Conservation (phyloP, 2,113 vertebrate species). For the Tylochromis polylepis region DNA sequence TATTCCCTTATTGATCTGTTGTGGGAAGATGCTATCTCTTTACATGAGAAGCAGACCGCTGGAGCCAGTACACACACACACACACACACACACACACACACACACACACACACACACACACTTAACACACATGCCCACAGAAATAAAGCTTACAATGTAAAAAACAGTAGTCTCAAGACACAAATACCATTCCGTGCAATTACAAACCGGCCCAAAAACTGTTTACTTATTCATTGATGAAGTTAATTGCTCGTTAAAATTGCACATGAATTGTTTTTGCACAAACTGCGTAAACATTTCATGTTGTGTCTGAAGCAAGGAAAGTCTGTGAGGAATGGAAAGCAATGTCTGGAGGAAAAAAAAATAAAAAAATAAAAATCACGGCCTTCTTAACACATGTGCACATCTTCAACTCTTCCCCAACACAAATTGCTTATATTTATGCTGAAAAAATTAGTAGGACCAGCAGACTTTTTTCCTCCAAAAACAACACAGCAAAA, state of each 20-base stretch:
- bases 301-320: constrained; percentile 21
- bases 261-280: constrained; percentile 40
- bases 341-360: neutral
- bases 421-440: constrained; percentile 43
- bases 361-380: neutral
- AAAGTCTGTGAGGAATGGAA: constrained; percentile 12
- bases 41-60: constrained; percentile 62
- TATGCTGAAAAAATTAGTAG: constrained; percentile 23
- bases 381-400: constrained; percentile 12
- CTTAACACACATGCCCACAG: neutral
- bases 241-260: constrained; percentile 63
- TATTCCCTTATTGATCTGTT: constrained; percentile 71
- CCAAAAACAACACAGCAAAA: neutral
- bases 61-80: constrained; percentile 49
- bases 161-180: constrained; percentile 17
- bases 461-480: neutral
- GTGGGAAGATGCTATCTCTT: constrained; percentile 69
- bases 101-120: neutral
- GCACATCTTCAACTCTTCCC: constrained; percentile 27
- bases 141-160: constrained; percentile 19
- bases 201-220: constrained; percentile 19
- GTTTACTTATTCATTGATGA: constrained; percentile 54
- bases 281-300: constrained; percentile 49
- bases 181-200: constrained; percentile 21
- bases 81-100: constrained; percentile 19